Evolutionary conservation across 1,140 invertebrate species (phyloP).

Genomic region (Brachionus rotundiformis): DNA sequence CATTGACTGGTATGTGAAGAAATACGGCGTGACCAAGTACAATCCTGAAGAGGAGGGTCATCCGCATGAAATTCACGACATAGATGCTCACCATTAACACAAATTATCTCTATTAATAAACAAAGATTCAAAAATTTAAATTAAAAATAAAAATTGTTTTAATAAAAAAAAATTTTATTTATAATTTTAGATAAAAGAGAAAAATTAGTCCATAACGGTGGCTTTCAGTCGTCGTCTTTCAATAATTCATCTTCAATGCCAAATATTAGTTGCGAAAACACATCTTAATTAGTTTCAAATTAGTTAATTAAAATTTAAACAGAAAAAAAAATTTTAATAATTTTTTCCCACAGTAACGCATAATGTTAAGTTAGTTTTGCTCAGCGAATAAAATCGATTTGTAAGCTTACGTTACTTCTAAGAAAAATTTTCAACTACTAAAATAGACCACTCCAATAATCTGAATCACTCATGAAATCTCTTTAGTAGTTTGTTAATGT

Average conservation of each 20-base stretch:
- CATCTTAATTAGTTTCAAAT: constrained; percentile 21
- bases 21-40: constrained; percentile 70
- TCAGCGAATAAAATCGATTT: too few relatives aligned
- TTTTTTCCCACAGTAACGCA: too few relatives aligned
- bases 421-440: too few relatives aligned
- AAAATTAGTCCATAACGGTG: neutral
- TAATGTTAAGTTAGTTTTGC: too few relatives aligned
- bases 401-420: too few relatives aligned
- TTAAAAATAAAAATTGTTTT: constrained; percentile 5
- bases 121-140: neutral
- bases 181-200: neutral
- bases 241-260: constrained; percentile 50
- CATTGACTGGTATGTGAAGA: constrained; percentile 80
- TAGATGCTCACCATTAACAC: constrained; percentile 22
- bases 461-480: too few relatives aligned
- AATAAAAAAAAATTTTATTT: neutral
- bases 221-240: constrained; percentile 27
- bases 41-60: constrained; percentile 44
- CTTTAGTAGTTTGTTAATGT: too few relatives aligned
- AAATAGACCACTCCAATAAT: too few relatives aligned
- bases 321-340: too few relatives aligned
- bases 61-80: constrained; percentile 35
- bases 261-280: constrained; percentile 46
- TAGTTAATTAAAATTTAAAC: too few relatives aligned
- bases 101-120: neutral